Conservation (phyloP, 1,140 invertebrate genomes). For the Aricia agestis region DNA sequence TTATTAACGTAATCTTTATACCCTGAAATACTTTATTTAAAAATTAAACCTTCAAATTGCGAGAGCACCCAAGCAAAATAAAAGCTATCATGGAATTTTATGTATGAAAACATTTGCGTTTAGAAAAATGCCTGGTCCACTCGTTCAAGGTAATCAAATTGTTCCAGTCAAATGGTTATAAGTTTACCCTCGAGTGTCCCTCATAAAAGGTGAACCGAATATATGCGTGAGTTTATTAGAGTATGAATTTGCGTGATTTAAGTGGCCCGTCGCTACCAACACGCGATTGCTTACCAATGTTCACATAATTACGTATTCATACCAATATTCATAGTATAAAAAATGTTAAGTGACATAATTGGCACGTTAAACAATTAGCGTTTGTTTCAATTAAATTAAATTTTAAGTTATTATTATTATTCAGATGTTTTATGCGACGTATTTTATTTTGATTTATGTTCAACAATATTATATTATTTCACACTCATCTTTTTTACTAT, state of each 20-base stretch:
- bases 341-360: not conserved
- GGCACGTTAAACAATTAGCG: not conserved
- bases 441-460: too few relatives aligned
- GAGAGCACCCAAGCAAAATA: too few relatives aligned
- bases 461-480: too few relatives aligned
- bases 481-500: too few relatives aligned
- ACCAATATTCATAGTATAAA: too few relatives aligned
- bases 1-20: too few relatives aligned
- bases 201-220: not conserved
- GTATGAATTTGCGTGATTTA: constrained; percentile 12
- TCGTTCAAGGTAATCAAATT: constrained; percentile 34
- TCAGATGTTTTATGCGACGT: too few relatives aligned
- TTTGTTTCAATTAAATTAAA: not conserved
- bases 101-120: constrained; percentile 6
- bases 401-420: not conserved
- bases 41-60: too few relatives aligned
- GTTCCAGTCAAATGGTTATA: constrained; percentile 32
- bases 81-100: too few relatives aligned
- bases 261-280: not conserved
- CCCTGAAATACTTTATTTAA: too few relatives aligned
- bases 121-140: constrained; percentile 10
- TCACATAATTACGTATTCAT: not conserved
- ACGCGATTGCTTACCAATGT: not conserved
- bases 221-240: constrained; percentile 11
- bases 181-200: constrained; percentile 14